Evolutionary conservation across 2,113 vertebrate genomes (phyloP).

Genomic region (Perognathus longimembris): DNA sequence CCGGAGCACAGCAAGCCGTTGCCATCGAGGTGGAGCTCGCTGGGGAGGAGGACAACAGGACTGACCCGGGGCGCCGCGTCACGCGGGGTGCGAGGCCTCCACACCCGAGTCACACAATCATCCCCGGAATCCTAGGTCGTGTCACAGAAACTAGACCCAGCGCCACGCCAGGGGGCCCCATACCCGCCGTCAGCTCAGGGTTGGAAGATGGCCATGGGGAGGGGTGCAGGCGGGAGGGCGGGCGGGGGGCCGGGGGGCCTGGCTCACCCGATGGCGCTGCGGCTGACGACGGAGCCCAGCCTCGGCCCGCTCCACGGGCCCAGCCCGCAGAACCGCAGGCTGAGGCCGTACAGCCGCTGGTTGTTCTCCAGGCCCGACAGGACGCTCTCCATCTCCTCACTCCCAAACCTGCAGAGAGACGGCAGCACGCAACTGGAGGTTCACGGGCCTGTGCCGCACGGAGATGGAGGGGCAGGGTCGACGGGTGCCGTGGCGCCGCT

Average conservation of each 20-base stretch:
- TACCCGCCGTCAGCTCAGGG: too few species aligned
- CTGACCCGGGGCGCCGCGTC: too few species aligned
- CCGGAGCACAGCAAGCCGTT: slow-evolving; percentile 82
- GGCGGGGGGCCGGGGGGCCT: rapidly evolving
- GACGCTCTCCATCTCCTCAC: slow-evolving; percentile 78
- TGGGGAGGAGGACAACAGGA: slow-evolving; percentile 53
- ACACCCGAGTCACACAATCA: too few species aligned
- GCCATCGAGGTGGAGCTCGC: slow-evolving; percentile 81
- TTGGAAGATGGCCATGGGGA: too few species aligned
- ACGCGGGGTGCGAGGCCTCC: too few species aligned
- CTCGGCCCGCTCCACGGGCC: slow-evolving; percentile 68
- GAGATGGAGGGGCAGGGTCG: too few species aligned
- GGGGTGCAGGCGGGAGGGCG: too few species aligned
- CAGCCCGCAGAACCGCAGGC: slow-evolving; percentile 84
- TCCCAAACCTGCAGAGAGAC: slow-evolving; percentile 76
- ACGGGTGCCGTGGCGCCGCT: too few species aligned
- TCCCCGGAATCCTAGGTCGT: too few species aligned
- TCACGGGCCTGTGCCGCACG: background rate
- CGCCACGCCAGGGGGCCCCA: too few species aligned
- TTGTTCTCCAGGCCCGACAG: slow-evolving; percentile 78
- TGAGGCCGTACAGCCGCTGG: slow-evolving; percentile 75
- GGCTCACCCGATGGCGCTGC: slow-evolving; percentile 79
- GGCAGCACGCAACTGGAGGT: background rate
- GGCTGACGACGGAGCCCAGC: slow-evolving; percentile 70
- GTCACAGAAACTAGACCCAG: too few species aligned